Evolutionary conservation across 2,888 invertebrate genomes (phyloP).

Genomic region (Amblyjoppa fuscipennis): DNA sequence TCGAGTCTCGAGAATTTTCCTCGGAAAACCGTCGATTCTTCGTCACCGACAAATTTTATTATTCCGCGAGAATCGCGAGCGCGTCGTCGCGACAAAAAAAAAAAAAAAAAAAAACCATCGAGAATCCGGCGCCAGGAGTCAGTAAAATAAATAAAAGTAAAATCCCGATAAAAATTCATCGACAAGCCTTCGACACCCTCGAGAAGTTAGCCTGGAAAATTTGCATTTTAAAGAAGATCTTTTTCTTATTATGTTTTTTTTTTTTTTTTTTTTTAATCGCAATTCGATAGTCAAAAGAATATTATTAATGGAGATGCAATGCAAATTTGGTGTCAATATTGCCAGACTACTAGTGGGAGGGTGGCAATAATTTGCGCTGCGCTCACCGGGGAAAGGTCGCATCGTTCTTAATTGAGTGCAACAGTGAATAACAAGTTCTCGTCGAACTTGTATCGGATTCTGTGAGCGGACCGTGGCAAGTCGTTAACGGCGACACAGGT

Average conservation of each 20-base stretch:
- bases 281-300: slow-evolving; percentile 9
- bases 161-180: slow-evolving; percentile 16
- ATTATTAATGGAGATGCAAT: slow-evolving; percentile 5
- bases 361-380: slow-evolving; percentile 8
- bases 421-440: slow-evolving; percentile 3
- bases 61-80: neutral
- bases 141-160: slow-evolving; percentile 3
- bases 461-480: neutral
- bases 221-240: neutral
- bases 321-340: slow-evolving; percentile 16
- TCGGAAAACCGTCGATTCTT: neutral
- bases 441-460: slow-evolving; percentile 4
- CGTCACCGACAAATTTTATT: neutral
- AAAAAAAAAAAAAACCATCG: neutral
- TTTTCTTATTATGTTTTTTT: neutral
- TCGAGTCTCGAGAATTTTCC: too few relatives aligned
- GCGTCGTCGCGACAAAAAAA: neutral
- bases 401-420: neutral
- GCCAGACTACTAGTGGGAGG: neutral
- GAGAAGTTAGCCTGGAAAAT: neutral
- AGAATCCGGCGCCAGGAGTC: neutral
- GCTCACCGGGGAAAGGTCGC: neutral
- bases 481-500: neutral
- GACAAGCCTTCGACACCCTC: neutral
- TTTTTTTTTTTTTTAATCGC: neutral